phyloP scores from a whole-genome alignment of 2,113 vertebrate species.

The Lepisosteus oculatus region DNA sequence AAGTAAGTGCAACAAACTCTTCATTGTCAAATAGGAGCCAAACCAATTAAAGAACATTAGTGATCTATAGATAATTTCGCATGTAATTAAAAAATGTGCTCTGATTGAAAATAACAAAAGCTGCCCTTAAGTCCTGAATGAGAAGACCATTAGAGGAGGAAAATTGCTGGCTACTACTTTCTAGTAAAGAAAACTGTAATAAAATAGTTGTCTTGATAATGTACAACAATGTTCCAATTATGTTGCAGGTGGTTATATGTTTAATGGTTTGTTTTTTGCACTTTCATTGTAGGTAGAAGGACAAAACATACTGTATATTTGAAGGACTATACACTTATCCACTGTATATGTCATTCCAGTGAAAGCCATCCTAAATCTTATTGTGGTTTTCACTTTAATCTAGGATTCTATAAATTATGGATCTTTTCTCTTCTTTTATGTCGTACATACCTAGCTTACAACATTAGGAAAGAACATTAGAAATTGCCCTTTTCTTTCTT shows the following conservation, averaged over 20 bases:
- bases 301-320: neutral
- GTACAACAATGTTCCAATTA: neutral
- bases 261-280: neutral
- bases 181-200: neutral
- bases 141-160: neutral
- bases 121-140: no score
- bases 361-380: constrained; percentile 1
- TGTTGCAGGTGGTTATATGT: neutral
- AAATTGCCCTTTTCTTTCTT: no score
- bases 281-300: neutral
- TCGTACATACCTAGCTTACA: no score
- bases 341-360: neutral
- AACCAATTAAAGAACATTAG: no score
- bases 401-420: neutral
- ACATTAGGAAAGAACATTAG: no score
- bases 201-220: neutral
- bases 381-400: constrained; percentile 1
- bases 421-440: constrained; percentile 2
- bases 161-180: neutral
- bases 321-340: neutral
- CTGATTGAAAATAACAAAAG: no score
- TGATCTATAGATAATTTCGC: no score
- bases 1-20: no score
- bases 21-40: no score
- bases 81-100: no score